Percentiles rank a stretch among this genome's conserved stretches.
Conservation (phyloP, 2,888 invertebrate genomes). For the Tineola bisselliella region DNA sequence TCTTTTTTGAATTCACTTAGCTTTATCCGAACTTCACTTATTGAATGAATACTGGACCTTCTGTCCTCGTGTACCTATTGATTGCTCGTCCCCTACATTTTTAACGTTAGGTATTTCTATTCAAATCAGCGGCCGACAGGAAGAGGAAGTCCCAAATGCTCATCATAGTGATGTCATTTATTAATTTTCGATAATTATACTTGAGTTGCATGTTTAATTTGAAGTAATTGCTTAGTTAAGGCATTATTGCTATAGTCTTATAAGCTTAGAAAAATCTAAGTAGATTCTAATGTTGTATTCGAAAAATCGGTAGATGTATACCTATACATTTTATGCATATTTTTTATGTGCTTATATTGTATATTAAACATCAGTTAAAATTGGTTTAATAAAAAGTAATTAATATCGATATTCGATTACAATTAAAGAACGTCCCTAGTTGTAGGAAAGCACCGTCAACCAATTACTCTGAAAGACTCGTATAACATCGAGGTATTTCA, state of each 20-base stretch:
- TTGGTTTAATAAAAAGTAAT: conserved; percentile 3
- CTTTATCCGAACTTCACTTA: conserved; percentile 36
- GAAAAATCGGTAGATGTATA: too few species aligned
- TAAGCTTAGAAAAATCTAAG: too few species aligned
- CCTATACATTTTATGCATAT: too few species aligned
- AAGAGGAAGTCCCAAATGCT: conserved; percentile 21
- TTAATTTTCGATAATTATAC: conserved; percentile 6
- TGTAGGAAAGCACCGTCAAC: conserved; percentile 43
- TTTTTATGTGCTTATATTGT: too few species aligned
- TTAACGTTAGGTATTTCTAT: conserved; percentile 54
- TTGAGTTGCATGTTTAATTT: too few species aligned
- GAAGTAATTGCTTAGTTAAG: too few species aligned
- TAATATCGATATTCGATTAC: conserved; percentile 4
- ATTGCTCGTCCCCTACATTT: conserved; percentile 42
- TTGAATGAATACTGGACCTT: conserved; percentile 43
- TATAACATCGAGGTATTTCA: conserved; percentile 53
- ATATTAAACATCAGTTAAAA: too few species aligned
- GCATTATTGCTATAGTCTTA: too few species aligned
- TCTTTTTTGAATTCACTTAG: conserved; percentile 8
- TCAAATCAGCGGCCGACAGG: conserved; percentile 37
- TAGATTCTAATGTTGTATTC: too few species aligned
- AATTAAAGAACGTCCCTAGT: conserved; percentile 31
- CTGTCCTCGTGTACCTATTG: conserved; percentile 42
- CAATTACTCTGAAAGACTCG: conserved; percentile 61
- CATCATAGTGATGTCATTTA: conserved; percentile 10